Evolutionary conservation across 1,140 invertebrate species (phyloP).

Genomic region (Luehdorfia chinensis): DNA sequence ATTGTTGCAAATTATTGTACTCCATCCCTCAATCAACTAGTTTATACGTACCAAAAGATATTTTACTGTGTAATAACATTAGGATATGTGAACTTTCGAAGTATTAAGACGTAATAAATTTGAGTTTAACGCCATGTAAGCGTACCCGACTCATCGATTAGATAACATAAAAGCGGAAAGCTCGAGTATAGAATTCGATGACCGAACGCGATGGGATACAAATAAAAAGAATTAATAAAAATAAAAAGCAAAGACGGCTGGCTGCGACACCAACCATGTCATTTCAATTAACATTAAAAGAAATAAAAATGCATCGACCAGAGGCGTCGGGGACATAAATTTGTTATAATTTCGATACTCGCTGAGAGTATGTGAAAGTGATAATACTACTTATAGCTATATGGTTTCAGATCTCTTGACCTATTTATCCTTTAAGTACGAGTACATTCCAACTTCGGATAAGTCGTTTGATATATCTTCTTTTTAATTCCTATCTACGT

Average conservation of each 20-base stretch:
- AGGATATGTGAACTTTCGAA: constrained; percentile 10
- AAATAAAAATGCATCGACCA: constrained; percentile 50
- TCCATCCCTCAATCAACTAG: too few relatives aligned
- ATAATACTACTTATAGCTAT: constrained; percentile 27
- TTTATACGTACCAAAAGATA: too few relatives aligned
- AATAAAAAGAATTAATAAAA: constrained; percentile 58
- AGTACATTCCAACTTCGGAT: constrained; percentile 10
- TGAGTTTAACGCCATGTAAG: constrained; percentile 38
- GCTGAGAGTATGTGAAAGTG: constrained; percentile 40
- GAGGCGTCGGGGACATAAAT: constrained; percentile 44
- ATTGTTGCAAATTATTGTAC: too few relatives aligned
- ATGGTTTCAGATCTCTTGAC: constrained; percentile 11
- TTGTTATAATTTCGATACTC: constrained; percentile 52
- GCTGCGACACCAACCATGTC: constrained; percentile 51
- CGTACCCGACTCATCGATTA: constrained; percentile 35
- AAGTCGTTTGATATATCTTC: not conserved
- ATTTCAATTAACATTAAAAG: constrained; percentile 68
- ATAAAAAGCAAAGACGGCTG: constrained; percentile 43
- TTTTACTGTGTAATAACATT: too few relatives aligned
- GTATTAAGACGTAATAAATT: constrained; percentile 17
- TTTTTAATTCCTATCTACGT: too few relatives aligned
- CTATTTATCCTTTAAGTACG: constrained; percentile 11
- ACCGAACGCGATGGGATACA: constrained; percentile 43
- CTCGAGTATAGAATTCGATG: constrained; percentile 52
- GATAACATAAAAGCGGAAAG: constrained; percentile 63